These are phyloP conservation scores for Drosophila eugracilis DNA, from an alignment of 1,140 invertebrate genomes.

Conservation along the genomic window DNA sequence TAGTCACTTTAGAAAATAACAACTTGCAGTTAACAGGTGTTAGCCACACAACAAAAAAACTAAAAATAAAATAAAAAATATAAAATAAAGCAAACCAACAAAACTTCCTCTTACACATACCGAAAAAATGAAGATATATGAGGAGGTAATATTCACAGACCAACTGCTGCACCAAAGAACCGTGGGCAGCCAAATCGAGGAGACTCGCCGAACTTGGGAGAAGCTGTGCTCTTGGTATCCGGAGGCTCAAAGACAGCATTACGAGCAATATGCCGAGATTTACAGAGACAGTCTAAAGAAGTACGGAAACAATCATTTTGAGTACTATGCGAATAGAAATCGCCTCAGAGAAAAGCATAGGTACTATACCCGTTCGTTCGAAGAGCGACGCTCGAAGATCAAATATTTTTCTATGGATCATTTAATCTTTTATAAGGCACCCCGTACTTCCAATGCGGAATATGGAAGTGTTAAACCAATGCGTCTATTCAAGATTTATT, in stretches of 20 bases:
- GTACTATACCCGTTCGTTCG: neutral
- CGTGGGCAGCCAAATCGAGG: slow-evolving; percentile 5
- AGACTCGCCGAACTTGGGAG: slow-evolving; percentile 23
- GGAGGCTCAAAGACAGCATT: neutral
- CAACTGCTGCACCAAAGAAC: slow-evolving; percentile 35
- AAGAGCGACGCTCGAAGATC: too few species aligned
- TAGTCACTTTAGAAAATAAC: too few species aligned
- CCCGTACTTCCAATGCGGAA: slow-evolving; percentile 37
- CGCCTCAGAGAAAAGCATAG: slow-evolving; percentile 1
- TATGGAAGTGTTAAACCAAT: slow-evolving; percentile 44
- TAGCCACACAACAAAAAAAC: neutral
- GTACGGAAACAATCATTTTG: slow-evolving; percentile 38
- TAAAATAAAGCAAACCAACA: neutral
- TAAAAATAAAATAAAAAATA: neutral
- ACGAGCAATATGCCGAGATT: slow-evolving; percentile 18
- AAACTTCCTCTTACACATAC: neutral
- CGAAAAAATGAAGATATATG: slow-evolving; percentile 6
- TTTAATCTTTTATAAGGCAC: slow-evolving; percentile 4
- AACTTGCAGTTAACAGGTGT: neutral
- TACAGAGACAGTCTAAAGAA: slow-evolving; percentile 34
- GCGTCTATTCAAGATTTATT: neutral
- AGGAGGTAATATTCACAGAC: slow-evolving; percentile 21
- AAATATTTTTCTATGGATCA: slow-evolving; percentile 27
- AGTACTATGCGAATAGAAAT: slow-evolving; percentile 28
- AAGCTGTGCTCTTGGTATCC: slow-evolving; percentile 37